These are phyloP conservation scores for Sardina pilchardus DNA, from an alignment of 2,113 vertebrate genomes.

Conservation along the genomic window DNA sequence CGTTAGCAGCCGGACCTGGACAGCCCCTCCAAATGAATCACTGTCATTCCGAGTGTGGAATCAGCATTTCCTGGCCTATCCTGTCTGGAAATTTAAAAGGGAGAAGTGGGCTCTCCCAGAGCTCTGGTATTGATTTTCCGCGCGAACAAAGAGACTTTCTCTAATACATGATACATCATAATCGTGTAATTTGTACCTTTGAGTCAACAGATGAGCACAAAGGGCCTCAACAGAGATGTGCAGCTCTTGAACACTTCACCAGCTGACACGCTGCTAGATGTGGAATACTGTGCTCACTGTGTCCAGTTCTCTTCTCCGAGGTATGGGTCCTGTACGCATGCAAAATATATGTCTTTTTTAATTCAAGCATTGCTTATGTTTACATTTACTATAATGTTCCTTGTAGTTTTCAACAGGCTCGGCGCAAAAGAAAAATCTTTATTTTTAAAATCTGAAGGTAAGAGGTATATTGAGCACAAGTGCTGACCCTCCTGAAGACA, in stretches of 20 bases:
- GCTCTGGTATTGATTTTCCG: slow-evolving; percentile 75
- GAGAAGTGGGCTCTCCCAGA: slow-evolving; percentile 60
- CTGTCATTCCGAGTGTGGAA: slow-evolving; percentile 72
- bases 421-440: not conserved
- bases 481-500: not conserved
- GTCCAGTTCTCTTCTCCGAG: not conserved
- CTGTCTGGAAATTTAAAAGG: slow-evolving; percentile 60
- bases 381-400: not conserved
- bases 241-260: slow-evolving; percentile 59
- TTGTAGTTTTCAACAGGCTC: not conserved
- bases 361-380: not conserved
- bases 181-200: slow-evolving; percentile 82
- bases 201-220: slow-evolving; percentile 65
- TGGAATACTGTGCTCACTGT: not conserved
- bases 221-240: slow-evolving; percentile 56
- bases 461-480: too few relatives aligned
- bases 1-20: slow-evolving; percentile 49
- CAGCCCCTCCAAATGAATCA: slow-evolving; percentile 67
- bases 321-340: not conserved
- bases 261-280: not conserved
- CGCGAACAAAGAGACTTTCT: slow-evolving; percentile 79
- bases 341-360: not conserved
- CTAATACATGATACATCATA: slow-evolving; percentile 82
- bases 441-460: too few relatives aligned
- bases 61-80: slow-evolving; percentile 71